Percentiles rank a stretch among this genome's conserved stretches.
phyloP scores from a whole-genome alignment of 2,888 invertebrate genomes.

The Acleris emargana region DNA sequence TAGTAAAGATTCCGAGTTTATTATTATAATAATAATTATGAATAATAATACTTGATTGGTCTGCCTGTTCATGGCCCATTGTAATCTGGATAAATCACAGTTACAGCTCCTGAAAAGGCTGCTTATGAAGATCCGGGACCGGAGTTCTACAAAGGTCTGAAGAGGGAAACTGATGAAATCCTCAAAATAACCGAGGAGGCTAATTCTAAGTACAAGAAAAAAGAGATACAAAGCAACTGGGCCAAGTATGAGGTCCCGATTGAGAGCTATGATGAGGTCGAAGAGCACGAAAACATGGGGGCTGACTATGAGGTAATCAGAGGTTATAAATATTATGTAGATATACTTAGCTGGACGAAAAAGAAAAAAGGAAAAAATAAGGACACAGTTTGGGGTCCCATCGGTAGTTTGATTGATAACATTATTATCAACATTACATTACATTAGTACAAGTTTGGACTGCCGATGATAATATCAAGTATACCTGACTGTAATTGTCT shows the following conservation, averaged over 20 bases:
- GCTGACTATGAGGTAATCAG: constrained; percentile 74
- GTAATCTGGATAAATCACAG: constrained; percentile 31
- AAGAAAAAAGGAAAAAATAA: no score
- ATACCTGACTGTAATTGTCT: no score
- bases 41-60: no score
- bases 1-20: no score
- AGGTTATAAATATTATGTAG: not conserved
- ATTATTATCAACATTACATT: no score
- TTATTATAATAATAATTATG: no score
- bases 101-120: constrained; percentile 61
- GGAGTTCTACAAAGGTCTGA: constrained; percentile 70
- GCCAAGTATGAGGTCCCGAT: constrained; percentile 78
- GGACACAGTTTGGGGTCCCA: no score
- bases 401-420: no score
- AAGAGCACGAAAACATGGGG: constrained; percentile 72
- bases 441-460: no score
- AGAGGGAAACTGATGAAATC: constrained; percentile 75
- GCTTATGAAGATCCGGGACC: constrained; percentile 65
- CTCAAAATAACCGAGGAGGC: constrained; percentile 75
- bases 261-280: constrained; percentile 73
- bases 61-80: no score
- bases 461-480: no score
- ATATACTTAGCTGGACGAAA: not conserved
- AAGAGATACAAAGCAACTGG: constrained; percentile 80
- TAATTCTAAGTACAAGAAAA: constrained; percentile 73